Percentiles rank a stretch among this genome's conserved stretches.
Evolutionary conservation across 2,113 vertebrate species (phyloP).

Genomic region (Phyllopteryx taeniolatus): DNA sequence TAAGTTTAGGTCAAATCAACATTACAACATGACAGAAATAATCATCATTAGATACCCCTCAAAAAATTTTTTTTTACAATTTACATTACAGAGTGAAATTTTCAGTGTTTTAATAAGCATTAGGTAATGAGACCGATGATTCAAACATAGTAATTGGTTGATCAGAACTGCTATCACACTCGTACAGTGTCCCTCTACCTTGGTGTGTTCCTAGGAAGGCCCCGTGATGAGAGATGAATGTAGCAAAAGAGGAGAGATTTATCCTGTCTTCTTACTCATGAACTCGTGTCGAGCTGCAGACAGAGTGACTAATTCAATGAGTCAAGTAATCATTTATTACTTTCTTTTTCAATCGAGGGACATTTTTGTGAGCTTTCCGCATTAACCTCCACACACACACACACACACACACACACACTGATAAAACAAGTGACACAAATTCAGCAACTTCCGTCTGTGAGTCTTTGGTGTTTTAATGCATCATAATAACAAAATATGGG

Average conservation of each 20-base stretch:
- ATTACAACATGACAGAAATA: no score
- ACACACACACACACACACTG: constrained; percentile 41
- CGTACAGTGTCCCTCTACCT: constrained; percentile 44
- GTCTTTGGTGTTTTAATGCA: constrained; percentile 58
- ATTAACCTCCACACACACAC: constrained; percentile 57
- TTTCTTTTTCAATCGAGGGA: constrained; percentile 75
- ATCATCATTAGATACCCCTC: constrained; percentile 83
- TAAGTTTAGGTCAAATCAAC: no score
- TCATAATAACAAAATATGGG: constrained; percentile 80
- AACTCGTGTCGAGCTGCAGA: constrained; percentile 65
- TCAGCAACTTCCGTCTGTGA: constrained; percentile 61
- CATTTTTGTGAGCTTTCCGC: constrained; percentile 43
- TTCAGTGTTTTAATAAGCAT: background rate
- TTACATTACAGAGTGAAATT: background rate
- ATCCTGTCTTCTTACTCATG: constrained; percentile 63
- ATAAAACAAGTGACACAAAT: constrained; percentile 55
- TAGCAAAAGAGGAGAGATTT: constrained; percentile 56
- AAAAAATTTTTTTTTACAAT: constrained; percentile 5
- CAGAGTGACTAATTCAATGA: constrained; percentile 78
- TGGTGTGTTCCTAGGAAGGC: constrained; percentile 52
- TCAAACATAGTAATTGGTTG: background rate
- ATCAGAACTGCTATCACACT: constrained; percentile 27
- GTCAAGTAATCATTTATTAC: constrained; percentile 77
- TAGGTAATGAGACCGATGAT: background rate
- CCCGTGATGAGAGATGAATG: constrained; percentile 61